Evolutionary conservation across 2,888 invertebrate species (phyloP).

Genomic region (Drosophila melanosoma): DNA sequence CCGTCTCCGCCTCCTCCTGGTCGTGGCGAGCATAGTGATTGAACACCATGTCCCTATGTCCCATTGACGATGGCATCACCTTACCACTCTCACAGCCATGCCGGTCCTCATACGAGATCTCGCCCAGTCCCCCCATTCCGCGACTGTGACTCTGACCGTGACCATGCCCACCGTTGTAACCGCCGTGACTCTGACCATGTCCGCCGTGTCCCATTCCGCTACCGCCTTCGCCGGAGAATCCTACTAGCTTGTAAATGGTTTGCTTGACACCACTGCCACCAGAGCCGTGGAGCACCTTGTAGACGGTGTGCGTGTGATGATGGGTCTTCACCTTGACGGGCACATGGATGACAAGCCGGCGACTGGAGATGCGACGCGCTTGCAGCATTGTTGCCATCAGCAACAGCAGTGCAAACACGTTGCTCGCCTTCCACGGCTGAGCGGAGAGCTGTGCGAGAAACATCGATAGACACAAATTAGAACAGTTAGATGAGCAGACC

Average conservation of each 20-base stretch:
- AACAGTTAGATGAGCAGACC: neutral
- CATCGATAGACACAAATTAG: neutral
- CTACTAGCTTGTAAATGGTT: slow-evolving; percentile 79
- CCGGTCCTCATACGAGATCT: slow-evolving; percentile 77
- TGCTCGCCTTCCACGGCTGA: slow-evolving; percentile 25
- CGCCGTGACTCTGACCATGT: slow-evolving; percentile 85
- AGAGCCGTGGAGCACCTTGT: slow-evolving; percentile 89
- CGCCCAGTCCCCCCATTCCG: slow-evolving; percentile 62
- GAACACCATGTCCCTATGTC: slow-evolving; percentile 80
- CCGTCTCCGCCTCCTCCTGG: slow-evolving; percentile 47
- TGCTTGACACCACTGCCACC: slow-evolving; percentile 86
- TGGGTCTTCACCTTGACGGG: slow-evolving; percentile 91
- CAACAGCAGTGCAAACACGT: slow-evolving; percentile 48
- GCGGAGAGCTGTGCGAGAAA: slow-evolving; percentile 35
- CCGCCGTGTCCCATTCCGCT: slow-evolving; percentile 85
- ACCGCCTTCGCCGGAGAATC: slow-evolving; percentile 57
- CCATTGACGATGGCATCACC: slow-evolving; percentile 47
- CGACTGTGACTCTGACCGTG: slow-evolving; percentile 30
- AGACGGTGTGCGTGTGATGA: slow-evolving; percentile 89
- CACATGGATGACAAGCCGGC: slow-evolving; percentile 92
- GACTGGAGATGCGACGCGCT: slow-evolving; percentile 85
- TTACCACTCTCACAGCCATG: slow-evolving; percentile 71
- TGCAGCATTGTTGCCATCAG: slow-evolving; percentile 54
- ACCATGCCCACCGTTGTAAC: slow-evolving; percentile 37
- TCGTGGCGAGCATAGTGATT: slow-evolving; percentile 83